These are phyloP conservation scores for Pteropus rufus DNA, from an alignment of 2,797 vertebrate species.

Conservation along the genomic window DNA sequence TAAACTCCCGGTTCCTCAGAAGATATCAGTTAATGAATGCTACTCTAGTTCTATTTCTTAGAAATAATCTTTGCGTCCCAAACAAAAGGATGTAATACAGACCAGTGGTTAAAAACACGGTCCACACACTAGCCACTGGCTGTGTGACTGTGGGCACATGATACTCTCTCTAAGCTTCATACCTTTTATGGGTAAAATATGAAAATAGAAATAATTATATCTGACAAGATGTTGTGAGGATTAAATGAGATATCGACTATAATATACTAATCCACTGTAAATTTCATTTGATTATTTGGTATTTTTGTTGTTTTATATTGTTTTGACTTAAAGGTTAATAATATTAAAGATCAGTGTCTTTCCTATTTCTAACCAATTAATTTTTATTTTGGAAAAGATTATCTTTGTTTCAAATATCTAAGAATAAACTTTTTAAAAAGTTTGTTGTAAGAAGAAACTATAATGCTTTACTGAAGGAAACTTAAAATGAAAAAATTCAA, in stretches of 20 bases:
- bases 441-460: not conserved
- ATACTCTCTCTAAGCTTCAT: not conserved
- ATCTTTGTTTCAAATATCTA: not conserved
- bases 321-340: not conserved
- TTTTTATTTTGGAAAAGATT: not conserved
- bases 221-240: not conserved
- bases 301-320: not conserved
- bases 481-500: not conserved
- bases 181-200: not conserved
- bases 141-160: not conserved
- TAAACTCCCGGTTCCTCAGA: not conserved
- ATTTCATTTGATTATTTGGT: not conserved
- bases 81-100: not conserved
- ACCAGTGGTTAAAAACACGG: not conserved
- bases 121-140: too few relatives aligned
- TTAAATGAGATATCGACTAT: conserved; percentile 3
- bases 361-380: not conserved
- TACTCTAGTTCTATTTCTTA: not conserved
- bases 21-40: not conserved
- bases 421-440: not conserved
- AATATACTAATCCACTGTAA: not conserved
- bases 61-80: not conserved
- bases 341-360: not conserved
- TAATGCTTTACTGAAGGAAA: not conserved
- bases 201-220: not conserved